These are phyloP conservation scores for Vanacampus margaritifer DNA, from an alignment of 2,113 vertebrate species.

Conservation along the genomic window DNA sequence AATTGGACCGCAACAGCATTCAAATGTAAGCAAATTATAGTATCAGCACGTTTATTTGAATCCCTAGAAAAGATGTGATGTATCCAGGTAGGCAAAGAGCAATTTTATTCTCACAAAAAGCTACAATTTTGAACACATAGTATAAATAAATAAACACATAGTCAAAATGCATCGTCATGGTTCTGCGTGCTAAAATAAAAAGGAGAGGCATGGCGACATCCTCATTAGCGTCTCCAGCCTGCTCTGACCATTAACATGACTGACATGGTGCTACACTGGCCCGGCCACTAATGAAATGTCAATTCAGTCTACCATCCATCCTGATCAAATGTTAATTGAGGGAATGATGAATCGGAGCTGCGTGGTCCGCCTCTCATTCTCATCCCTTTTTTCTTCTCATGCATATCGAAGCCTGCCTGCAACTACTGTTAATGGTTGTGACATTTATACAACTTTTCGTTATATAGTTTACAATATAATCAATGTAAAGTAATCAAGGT, in stretches of 20 bases:
- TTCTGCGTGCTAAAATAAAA: conserved; percentile 21
- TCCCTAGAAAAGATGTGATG: neutral
- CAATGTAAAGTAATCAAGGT: neutral
- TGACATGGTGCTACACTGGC: conserved; percentile 36
- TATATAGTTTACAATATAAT: neutral
- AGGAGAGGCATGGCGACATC: conserved; percentile 11
- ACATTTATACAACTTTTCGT: neutral
- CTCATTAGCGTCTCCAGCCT: conserved; percentile 21
- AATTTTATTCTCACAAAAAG: neutral
- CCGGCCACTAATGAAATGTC: conserved; percentile 61
- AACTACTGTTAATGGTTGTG: neutral
- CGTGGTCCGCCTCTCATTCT: conserved; percentile 10
- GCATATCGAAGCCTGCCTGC: neutral
- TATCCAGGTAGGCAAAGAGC: neutral
- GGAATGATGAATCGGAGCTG: conserved; percentile 45
- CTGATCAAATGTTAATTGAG: conserved; percentile 63
- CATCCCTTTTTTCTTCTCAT: neutral
- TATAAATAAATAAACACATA: neutral
- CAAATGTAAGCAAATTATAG: neutral
- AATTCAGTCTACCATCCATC: conserved; percentile 49
- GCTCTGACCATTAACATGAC: conserved; percentile 53
- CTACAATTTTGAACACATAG: neutral
- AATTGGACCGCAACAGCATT: neutral
- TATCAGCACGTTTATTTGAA: neutral
- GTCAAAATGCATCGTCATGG: neutral